These are phyloP conservation scores for Ditylenchus dipsaci DNA, from an alignment of 1,140 invertebrate species.

Conservation along the genomic window DNA sequence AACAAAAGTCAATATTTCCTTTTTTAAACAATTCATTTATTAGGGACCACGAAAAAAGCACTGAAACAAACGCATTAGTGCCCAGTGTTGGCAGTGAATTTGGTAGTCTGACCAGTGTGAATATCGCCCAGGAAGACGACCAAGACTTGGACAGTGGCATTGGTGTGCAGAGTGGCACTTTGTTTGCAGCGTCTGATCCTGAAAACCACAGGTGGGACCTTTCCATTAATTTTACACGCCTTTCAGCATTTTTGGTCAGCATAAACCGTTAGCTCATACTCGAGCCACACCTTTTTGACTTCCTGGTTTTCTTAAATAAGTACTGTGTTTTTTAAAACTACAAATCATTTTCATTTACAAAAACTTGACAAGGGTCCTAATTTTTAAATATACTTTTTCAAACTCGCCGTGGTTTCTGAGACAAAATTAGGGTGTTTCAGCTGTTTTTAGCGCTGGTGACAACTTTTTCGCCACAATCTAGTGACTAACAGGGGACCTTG, in stretches of 20 bases:
- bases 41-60: not conserved
- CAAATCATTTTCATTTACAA: not conserved
- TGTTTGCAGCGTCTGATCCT: not conserved
- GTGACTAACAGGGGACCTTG: too few relatives aligned
- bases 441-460: too few relatives aligned
- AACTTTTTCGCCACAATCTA: too few relatives aligned
- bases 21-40: not conserved
- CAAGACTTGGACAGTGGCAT: slow-evolving; percentile 45
- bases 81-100: slow-evolving; percentile 32
- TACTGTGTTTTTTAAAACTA: not conserved
- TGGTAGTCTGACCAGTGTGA: slow-evolving; percentile 45
- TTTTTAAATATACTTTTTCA: too few relatives aligned
- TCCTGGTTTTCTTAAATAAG: not conserved
- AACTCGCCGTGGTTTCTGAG: too few relatives aligned
- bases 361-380: too few relatives aligned
- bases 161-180: slow-evolving; percentile 19
- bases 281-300: not conserved
- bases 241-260: not conserved
- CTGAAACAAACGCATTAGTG: not conserved
- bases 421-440: too few relatives aligned
- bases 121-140: slow-evolving; percentile 47
- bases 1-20: too few relatives aligned
- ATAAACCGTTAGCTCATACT: not conserved
- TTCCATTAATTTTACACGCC: not conserved
- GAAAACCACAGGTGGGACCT: not conserved